Evolutionary conservation across 37 sponge, comb jelly and placozoan species (phyloP).

Genomic region (Hexactinellida sp.): DNA sequence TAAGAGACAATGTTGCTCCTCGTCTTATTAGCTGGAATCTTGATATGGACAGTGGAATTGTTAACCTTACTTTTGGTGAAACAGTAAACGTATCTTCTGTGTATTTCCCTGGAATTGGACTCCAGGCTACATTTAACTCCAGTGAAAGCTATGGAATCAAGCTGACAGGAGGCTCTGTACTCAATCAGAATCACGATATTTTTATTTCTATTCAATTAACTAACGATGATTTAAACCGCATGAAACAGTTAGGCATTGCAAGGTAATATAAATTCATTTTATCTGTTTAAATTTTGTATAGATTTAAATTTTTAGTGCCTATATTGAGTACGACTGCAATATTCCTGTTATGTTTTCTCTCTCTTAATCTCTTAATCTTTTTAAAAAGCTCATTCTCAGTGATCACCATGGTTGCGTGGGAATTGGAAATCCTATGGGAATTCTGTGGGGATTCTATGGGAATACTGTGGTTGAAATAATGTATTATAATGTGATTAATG

Average conservation of each 20-base stretch:
- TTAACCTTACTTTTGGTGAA: constrained; percentile 38
- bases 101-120: constrained; percentile 14
- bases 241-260: constrained; percentile 20
- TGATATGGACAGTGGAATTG: constrained; percentile 28
- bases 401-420: too few relatives aligned
- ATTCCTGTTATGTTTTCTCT: neutral
- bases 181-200: neutral
- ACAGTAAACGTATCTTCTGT: constrained; percentile 29
- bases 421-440: too few relatives aligned
- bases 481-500: too few relatives aligned
- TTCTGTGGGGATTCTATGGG: too few relatives aligned
- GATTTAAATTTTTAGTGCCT: too few relatives aligned
- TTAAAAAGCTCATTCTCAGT: too few relatives aligned
- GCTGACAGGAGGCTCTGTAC: neutral
- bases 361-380: neutral
- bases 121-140: constrained; percentile 22
- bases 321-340: neutral
- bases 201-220: constrained; percentile 17
- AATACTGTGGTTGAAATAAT: too few relatives aligned
- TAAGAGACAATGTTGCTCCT: constrained; percentile 30
- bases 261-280: neutral
- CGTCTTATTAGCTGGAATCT: constrained; percentile 20
- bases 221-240: constrained; percentile 18
- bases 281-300: neutral
- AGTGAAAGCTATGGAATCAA: neutral